Percentiles rank a stretch among this genome's conserved stretches.
phyloP scores from a whole-genome alignment of 2,113 vertebrate genomes.

The Xyrauchen texanus region DNA sequence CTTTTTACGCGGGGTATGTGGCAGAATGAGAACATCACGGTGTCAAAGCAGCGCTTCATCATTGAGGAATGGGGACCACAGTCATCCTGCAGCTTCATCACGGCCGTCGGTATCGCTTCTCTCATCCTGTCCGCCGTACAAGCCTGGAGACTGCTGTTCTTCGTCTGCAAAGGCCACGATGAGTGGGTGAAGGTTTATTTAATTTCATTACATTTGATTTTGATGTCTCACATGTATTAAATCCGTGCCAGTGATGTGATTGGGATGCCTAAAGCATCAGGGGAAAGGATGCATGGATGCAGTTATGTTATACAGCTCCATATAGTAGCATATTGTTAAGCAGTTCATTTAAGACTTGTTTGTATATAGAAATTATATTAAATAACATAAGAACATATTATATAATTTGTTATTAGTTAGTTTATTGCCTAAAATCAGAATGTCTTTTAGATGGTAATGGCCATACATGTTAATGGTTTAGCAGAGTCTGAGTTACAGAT shows the following conservation, averaged over 20 bases:
- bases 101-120: conserved; percentile 87
- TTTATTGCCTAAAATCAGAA: neutral
- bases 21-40: conserved; percentile 95
- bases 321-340: neutral
- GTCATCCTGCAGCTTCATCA: conserved; percentile 92
- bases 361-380: too few relatives aligned
- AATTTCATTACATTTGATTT: neutral
- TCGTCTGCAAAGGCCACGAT: conserved; percentile 94
- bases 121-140: conserved; percentile 90
- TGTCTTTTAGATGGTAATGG: neutral
- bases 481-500: too few relatives aligned
- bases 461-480: neutral
- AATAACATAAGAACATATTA: too few relatives aligned
- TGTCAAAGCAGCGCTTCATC: conserved; percentile 90
- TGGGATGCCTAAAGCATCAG: neutral
- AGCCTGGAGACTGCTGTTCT: conserved; percentile 92
- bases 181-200: conserved; percentile 81
- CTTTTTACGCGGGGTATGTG: conserved; percentile 95
- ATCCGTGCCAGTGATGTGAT: neutral
- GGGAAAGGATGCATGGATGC: neutral
- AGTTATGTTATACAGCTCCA: neutral
- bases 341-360: neutral
- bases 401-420: neutral
- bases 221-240: neutral
- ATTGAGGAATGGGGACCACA: conserved; percentile 95